Percentiles rank a stretch among this genome's conserved stretches.
Evolutionary conservation across 2,797 vertebrate species (phyloP).

Genomic region (Sebastiscus tertius): DNA sequence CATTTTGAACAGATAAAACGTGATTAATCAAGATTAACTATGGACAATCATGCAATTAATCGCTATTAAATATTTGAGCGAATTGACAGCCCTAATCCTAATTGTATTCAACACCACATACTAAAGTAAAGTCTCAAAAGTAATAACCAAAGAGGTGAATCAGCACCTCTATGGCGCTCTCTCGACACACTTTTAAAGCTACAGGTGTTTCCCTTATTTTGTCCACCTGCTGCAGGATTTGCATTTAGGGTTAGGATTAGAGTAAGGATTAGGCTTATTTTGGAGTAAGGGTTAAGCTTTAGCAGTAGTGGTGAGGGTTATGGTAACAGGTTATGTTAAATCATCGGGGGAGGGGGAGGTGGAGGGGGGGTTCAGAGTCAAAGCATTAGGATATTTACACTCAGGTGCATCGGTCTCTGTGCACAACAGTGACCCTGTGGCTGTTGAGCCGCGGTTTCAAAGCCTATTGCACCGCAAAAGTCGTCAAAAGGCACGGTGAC

Average conservation of each 20-base stretch:
- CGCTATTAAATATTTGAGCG: too few species aligned
- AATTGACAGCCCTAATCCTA: too few species aligned
- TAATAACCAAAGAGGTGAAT: not conserved
- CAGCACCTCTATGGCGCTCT: not conserved
- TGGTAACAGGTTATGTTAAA: constrained; percentile 3
- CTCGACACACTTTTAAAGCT: not conserved
- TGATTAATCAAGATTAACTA: too few species aligned
- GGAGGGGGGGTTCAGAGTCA: not conserved
- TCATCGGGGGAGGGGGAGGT: not conserved
- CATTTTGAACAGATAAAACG: too few species aligned
- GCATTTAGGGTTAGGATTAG: constrained; percentile 10
- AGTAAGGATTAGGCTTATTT: constrained; percentile 23
- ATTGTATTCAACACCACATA: not conserved
- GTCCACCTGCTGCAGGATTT: not conserved
- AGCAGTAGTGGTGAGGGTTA: not conserved
- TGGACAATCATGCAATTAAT: too few species aligned
- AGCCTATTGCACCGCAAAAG: not conserved
- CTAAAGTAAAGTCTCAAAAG: not conserved
- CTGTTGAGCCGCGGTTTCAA: not conserved
- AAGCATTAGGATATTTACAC: not conserved
- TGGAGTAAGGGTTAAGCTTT: constrained; percentile 17
- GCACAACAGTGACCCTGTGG: not conserved
- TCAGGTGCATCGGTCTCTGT: not conserved
- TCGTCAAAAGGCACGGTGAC: constrained; percentile 20
- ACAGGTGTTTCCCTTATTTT: not conserved